phyloP scores from a whole-genome alignment of 2,113 vertebrate genomes.

The Rhea americana region DNA sequence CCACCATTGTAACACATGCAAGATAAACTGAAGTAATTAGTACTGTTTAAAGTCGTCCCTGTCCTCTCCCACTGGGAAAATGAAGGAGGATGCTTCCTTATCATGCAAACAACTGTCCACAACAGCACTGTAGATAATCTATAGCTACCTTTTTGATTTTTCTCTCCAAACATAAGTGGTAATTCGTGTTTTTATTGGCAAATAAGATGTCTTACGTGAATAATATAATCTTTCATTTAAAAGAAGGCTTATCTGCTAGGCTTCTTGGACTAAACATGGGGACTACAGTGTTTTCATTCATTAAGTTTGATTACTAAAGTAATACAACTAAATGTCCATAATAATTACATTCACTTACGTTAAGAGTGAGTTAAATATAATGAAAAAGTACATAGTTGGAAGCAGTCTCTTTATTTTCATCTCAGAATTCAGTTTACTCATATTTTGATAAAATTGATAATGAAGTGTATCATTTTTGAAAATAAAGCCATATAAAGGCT shows the following conservation, averaged over 20 bases:
- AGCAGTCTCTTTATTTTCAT: not conserved
- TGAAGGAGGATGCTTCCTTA: not conserved
- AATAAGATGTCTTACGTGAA: conserved; percentile 47
- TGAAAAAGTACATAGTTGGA: conserved; percentile 28
- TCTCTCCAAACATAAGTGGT: not conserved
- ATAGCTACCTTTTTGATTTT: not conserved
- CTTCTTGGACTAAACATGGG: conserved; percentile 43
- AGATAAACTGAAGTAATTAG: conserved; percentile 78
- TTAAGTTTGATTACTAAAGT: conserved; percentile 45
- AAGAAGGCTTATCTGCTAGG: conserved; percentile 36
- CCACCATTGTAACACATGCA: conserved; percentile 39
- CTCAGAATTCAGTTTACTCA: not conserved
- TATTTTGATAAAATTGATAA: not conserved
- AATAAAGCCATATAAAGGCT: not conserved
- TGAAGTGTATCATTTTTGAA: not conserved
- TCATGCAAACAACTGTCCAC: conserved; percentile 9
- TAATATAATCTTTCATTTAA: conserved; percentile 33
- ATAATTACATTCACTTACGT: conserved; percentile 52
- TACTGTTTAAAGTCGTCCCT: conserved; percentile 70
- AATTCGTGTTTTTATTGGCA: not conserved
- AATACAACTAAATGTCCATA: conserved; percentile 56
- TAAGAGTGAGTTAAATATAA: conserved; percentile 29
- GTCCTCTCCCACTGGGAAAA: conserved; percentile 56
- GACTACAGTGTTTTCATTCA: conserved; percentile 35
- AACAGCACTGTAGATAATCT: not conserved